These are phyloP conservation scores for Tachystola acroxantha DNA, from an alignment of 2,888 invertebrate species.

Conservation along the genomic window DNA sequence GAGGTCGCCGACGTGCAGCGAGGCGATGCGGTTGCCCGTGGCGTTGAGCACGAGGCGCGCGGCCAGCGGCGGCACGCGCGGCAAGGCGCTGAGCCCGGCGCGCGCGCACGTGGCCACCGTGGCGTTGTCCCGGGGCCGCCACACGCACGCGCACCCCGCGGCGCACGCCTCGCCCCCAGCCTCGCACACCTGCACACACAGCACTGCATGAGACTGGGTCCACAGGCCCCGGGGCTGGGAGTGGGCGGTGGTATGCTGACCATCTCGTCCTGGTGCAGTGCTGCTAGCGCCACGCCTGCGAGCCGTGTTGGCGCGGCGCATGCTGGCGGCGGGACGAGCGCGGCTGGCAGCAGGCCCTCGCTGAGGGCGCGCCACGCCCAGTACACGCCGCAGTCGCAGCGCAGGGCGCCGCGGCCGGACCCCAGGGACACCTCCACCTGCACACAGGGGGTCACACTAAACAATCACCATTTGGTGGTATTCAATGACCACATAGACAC, in stretches of 20 bases:
- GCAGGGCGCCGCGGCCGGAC: too few relatives aligned
- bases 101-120: constrained; percentile 14
- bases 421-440: constrained; percentile 25
- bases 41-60: constrained; percentile 15
- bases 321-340: constrained; percentile 11
- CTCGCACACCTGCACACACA: neutral
- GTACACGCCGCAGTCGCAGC: constrained; percentile 28
- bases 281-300: neutral
- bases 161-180: constrained; percentile 1
- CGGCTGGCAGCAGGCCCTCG: constrained; percentile 13
- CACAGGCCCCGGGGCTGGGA: too few relatives aligned
- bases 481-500: too few relatives aligned
- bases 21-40: constrained; percentile 12
- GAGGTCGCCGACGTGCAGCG: neutral
- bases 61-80: constrained; percentile 6
- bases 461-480: too few relatives aligned
- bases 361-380: constrained; percentile 23
- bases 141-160: constrained; percentile 12
- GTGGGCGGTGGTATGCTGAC: too few relatives aligned
- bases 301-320: constrained; percentile 7
- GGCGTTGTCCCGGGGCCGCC: constrained; percentile 3
- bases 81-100: constrained; percentile 13
- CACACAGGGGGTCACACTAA: too few relatives aligned
- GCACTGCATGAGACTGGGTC: neutral
- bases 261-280: neutral